Conservation (phyloP, 1,140 invertebrate species). For the Mactra quadrangularis region DNA sequence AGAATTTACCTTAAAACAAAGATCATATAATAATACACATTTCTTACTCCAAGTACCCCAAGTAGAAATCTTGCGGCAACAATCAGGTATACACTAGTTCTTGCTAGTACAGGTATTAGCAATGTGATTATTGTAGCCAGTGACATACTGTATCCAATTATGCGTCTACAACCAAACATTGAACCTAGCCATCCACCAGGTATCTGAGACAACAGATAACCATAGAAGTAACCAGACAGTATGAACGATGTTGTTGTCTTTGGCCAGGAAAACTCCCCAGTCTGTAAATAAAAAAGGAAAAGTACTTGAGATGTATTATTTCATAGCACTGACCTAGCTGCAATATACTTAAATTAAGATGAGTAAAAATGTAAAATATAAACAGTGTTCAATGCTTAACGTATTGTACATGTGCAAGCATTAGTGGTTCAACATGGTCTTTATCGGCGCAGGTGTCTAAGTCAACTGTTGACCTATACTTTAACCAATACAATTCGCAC, state of each 20-base stretch:
- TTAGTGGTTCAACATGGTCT: too few species aligned
- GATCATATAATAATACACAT: too few species aligned
- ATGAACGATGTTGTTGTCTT: constrained; percentile 90
- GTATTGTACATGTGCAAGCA: not conserved
- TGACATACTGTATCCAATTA: constrained; percentile 58
- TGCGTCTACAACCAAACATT: constrained; percentile 74
- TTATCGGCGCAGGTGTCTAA: too few species aligned
- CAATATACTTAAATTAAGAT: not conserved
- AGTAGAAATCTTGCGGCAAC: constrained; percentile 18
- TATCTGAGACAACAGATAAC: constrained; percentile 89
- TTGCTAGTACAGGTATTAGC: constrained; percentile 41
- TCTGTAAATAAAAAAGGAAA: not conserved
- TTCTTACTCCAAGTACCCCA: constrained; percentile 50
- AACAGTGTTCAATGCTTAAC: not conserved
- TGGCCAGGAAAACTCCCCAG: constrained; percentile 17
- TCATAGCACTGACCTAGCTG: not conserved
- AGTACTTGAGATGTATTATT: not conserved
- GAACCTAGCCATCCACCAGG: constrained; percentile 90
- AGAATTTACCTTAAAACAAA: too few species aligned
- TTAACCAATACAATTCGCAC: too few species aligned
- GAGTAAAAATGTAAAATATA: not conserved
- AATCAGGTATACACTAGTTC: constrained; percentile 4
- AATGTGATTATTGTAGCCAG: constrained; percentile 36
- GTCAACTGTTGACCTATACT: too few species aligned
- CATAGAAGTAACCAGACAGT: constrained; percentile 93